phyloP scores from a whole-genome alignment of 2,797 vertebrate species.

The Fundulus diaphanus region DNA sequence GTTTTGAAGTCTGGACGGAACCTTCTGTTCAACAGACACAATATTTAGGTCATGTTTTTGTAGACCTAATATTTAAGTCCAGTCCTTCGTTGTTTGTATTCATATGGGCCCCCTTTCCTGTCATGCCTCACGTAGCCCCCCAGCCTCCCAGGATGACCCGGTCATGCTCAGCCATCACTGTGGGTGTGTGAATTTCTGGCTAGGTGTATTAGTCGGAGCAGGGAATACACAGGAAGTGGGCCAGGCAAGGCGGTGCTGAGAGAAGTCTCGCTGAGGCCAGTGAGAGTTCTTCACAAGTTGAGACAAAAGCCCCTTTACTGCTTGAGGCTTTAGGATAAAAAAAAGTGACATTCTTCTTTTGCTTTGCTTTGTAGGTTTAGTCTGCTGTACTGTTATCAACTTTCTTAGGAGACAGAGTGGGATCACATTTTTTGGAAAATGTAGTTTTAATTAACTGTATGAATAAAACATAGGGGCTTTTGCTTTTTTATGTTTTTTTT shows the following conservation, averaged over 20 bases:
- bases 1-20: conserved; percentile 65
- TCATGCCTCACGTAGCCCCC: conserved; percentile 55
- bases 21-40: conserved; percentile 62
- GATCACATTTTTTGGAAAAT: background rate
- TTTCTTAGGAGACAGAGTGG: conserved; percentile 3
- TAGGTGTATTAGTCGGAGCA: conserved; percentile 61
- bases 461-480: background rate
- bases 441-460: background rate
- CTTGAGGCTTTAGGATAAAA: background rate
- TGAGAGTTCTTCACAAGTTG: conserved; percentile 18
- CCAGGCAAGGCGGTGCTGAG: conserved; percentile 40
- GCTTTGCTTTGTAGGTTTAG: background rate
- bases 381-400: conserved; percentile 10
- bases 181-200: conserved; percentile 74
- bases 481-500: background rate
- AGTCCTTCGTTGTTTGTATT: conserved; percentile 55
- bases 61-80: conserved; percentile 78
- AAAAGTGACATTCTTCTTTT: conserved; percentile 19
- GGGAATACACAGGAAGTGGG: conserved; percentile 69
- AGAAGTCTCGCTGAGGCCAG: conserved; percentile 51
- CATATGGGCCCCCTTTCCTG: conserved; percentile 58
- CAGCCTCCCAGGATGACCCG: conserved; percentile 59
- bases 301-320: conserved; percentile 43
- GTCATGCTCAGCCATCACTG: conserved; percentile 67
- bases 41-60: conserved; percentile 74